Evolutionary conservation across 2,888 invertebrate species (phyloP), one percentile per base, ranked within the genome.

Genomic region (Steinernema carpocapsae): DNA sequence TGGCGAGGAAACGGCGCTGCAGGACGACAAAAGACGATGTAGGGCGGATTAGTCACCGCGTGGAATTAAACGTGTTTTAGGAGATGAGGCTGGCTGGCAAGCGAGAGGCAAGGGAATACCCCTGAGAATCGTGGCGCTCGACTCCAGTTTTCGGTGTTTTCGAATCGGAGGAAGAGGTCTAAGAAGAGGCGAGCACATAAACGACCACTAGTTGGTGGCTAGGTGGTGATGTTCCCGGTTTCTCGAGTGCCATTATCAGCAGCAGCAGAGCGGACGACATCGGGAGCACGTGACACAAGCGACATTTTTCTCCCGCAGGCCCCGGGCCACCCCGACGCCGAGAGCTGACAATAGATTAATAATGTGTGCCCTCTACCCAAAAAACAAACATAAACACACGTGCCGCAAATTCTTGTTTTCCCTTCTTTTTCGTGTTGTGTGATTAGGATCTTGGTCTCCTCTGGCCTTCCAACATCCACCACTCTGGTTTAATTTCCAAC

Each of bases 21-120:
- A 37, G 37, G 37, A 37, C 37, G 37, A 37, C 10, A n/a, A 22
- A 52, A 2, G 24, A 17, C 29, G 32, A 26, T 29, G 19, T 17
- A 32, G 26, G 29, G 32, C 6, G 32, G 64, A 64, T 64, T 64
- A 64, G 64, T 32, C 64, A 64, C 32, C 19, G 29, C 64, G 64
- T 29, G 26, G 64, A 64, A 64, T 64, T 64, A 64, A 64, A 64
- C 32, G 64, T 64, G 64, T 64, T 64, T 64, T 64, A 64, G 64
- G 64, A 10, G 37, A 37, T 37, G 64, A 32, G 26, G 3, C 24
- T 7, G 26, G 64, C 64, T n/a, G n/a, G n/a, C n/a, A n/a, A n/a
- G 64, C 3, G 6, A 37, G 37, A 37, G 37, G 37, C 37, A 29
- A 64, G 64, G 32, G 19, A 64, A 32, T 29, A 64, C 64, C 64